phyloP scores from a whole-genome alignment of 2,113 vertebrate species.

The Lates calcarifer region DNA sequence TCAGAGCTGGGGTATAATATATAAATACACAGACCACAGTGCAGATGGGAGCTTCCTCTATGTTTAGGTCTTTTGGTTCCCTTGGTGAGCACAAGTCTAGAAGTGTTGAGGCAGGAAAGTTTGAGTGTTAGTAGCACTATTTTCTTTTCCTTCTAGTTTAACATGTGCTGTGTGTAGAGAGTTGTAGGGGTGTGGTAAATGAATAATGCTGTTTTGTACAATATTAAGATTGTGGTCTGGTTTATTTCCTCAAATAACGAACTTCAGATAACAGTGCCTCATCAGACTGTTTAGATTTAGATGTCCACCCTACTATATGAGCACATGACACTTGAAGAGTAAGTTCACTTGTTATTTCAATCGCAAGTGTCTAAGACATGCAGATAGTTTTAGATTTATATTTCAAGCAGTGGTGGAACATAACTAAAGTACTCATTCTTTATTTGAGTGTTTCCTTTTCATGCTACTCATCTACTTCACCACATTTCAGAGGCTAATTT shows the following conservation, averaged over 20 bases:
- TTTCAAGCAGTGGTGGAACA: neutral
- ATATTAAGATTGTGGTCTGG: conserved; percentile 21
- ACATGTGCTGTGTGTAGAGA: neutral
- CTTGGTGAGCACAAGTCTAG: conserved; percentile 19
- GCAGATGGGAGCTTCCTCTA: neutral
- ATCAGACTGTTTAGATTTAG: conserved; percentile 3
- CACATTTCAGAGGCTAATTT: no score
- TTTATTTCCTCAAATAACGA: conserved; percentile 18
- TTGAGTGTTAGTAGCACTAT: neutral
- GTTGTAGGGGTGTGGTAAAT: conserved; percentile 9
- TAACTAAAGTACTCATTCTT: neutral
- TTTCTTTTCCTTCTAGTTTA: neutral
- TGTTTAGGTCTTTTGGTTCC: neutral
- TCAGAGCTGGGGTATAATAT: neutral
- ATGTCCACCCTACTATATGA: neutral
- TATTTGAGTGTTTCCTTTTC: no score
- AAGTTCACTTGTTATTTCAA: neutral
- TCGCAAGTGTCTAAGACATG: neutral
- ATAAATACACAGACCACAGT: neutral
- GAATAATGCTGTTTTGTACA: neutral
- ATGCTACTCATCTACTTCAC: no score
- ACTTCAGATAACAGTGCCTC: conserved; percentile 19
- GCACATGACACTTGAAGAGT: neutral
- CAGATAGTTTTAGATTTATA: neutral
- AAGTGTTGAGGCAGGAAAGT: conserved; percentile 32